Percentiles rank a stretch among this genome's conserved stretches.
phyloP scores from a whole-genome alignment of 2,797 vertebrate species.

The Halcyon leucocephala region DNA sequence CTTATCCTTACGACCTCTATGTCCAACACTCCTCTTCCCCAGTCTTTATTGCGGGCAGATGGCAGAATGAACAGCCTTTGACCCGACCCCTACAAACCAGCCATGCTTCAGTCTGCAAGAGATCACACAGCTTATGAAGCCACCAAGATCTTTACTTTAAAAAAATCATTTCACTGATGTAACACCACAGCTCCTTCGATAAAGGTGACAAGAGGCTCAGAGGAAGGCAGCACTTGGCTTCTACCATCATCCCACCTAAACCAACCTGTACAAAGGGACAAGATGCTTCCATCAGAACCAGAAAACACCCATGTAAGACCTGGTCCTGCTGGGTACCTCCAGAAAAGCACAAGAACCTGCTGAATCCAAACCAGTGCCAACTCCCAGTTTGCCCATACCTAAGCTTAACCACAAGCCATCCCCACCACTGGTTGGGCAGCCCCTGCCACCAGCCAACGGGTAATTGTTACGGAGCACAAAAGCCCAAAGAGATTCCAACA shows the following conservation, averaged over 20 bases:
- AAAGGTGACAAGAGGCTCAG: neutral
- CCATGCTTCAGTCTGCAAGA: rapidly evolving
- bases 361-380: neutral
- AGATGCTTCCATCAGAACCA: rapidly evolving
- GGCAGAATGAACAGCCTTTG: neutral
- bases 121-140: neutral
- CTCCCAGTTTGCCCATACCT: neutral
- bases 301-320: neutral
- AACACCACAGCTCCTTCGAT: neutral
- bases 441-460: neutral
- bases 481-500: neutral
- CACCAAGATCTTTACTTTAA: rapidly evolving
- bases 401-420: neutral
- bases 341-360: neutral
- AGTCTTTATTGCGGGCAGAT: rapidly evolving
- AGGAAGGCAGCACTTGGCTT: neutral
- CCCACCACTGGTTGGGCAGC: neutral
- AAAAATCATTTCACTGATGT: neutral
- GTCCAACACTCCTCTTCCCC: neutral
- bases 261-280: rapidly evolving
- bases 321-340: neutral
- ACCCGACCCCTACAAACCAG: neutral
- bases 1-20: neutral
- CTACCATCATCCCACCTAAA: neutral
- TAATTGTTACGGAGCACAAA: neutral